Percentiles rank a stretch among this genome's conserved stretches.
Conservation (phyloP, 1,140 invertebrate genomes). For the Drosophila eugracilis region DNA sequence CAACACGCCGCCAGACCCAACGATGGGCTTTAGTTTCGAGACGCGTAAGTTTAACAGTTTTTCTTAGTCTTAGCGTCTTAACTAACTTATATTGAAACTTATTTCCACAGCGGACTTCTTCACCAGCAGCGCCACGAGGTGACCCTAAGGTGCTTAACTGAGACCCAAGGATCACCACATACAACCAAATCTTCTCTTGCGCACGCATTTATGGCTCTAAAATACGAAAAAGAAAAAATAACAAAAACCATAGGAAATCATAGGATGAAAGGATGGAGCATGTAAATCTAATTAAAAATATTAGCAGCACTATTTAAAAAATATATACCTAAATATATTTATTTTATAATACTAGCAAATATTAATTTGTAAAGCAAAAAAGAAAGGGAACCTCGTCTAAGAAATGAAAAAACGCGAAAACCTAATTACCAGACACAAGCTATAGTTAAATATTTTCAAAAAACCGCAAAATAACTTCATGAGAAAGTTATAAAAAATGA, state of each 20-base stretch:
- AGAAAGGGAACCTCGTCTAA: conserved; percentile 61
- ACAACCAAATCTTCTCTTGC: conserved; percentile 49
- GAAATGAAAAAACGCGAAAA: conserved; percentile 49
- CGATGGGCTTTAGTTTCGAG: conserved; percentile 81
- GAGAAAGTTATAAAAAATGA: conserved; percentile 36
- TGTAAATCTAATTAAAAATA: conserved; percentile 65
- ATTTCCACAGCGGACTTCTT: conserved; percentile 68
- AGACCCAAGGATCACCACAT: conserved; percentile 26
- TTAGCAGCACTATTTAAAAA: conserved; percentile 71
- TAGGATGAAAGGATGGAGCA: conserved; percentile 43
- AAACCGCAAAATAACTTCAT: conserved; percentile 45
- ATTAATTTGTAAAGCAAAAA: conserved; percentile 78
- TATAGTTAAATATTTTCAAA: conserved; percentile 81
- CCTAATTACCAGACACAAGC: conserved; percentile 55
- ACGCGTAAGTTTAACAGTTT: conserved; percentile 81
- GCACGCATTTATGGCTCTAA: conserved; percentile 74
- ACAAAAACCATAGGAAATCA: conserved; percentile 35
- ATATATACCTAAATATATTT: conserved; percentile 68
- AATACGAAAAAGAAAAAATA: not conserved
- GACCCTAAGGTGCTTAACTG: conserved; percentile 71
- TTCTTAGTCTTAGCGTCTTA: too few species aligned
- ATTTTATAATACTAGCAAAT: conserved; percentile 80
- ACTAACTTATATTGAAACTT: too few species aligned
- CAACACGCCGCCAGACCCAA: conserved; percentile 79
- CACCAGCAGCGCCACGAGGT: conserved; percentile 78